Conservation (phyloP, 2,113 vertebrate genomes). For the Istiophorus platypterus region DNA sequence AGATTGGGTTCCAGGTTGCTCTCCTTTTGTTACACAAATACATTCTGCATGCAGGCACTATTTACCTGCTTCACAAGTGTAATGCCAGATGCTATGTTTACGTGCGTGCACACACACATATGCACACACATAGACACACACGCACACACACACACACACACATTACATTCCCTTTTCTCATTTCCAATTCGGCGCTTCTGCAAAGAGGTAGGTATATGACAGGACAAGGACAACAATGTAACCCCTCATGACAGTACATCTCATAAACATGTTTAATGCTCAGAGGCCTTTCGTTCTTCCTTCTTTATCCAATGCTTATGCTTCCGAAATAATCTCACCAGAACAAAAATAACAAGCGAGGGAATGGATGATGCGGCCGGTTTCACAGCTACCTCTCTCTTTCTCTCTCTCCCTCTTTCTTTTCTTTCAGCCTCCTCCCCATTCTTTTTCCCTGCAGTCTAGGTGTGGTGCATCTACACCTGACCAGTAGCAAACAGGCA, state of each 20-base stretch:
- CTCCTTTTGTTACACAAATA: slow-evolving; percentile 25
- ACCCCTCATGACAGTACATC: background rate
- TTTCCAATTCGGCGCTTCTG: background rate
- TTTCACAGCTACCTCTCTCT: slow-evolving; percentile 25
- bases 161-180: background rate
- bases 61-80: background rate
- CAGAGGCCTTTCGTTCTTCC: background rate
- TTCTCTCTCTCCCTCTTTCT: background rate
- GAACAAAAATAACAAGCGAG: slow-evolving; percentile 12
- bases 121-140: background rate
- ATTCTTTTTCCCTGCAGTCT: slow-evolving; percentile 35
- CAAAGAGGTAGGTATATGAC: background rate
- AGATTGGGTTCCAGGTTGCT: slow-evolving; percentile 42
- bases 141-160: background rate
- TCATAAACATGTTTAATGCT: background rate
- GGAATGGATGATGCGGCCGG: slow-evolving; percentile 50
- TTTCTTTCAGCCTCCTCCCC: slow-evolving; percentile 45
- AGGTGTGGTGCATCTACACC: slow-evolving; percentile 63
- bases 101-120: background rate
- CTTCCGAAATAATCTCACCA: slow-evolving; percentile 3
- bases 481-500: slow-evolving; percentile 51
- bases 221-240: background rate
- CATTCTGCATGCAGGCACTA: background rate
- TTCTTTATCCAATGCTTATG: background rate
- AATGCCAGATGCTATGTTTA: background rate